phyloP scores from a whole-genome alignment of 2,888 invertebrate genomes.

The Seira ritae region DNA sequence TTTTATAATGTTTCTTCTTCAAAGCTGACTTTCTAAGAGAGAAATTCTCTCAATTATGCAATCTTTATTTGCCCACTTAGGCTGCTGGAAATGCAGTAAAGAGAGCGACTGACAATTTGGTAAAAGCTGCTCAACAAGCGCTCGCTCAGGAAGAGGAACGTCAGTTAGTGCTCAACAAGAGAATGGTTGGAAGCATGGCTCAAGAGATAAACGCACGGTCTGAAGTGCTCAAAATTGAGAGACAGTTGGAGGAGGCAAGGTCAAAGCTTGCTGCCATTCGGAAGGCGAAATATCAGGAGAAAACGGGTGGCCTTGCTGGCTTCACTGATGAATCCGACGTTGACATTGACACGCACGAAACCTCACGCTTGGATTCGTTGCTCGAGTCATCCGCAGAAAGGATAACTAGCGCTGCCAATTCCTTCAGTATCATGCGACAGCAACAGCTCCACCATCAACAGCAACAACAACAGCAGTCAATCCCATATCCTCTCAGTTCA shows the following conservation, averaged over 20 bases:
- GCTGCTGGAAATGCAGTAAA: slow-evolving; percentile 98
- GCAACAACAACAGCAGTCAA: slow-evolving; percentile 38
- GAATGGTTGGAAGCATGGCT: slow-evolving; percentile 97
- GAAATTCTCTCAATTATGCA: too few species aligned
- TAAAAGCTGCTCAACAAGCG: slow-evolving; percentile 94
- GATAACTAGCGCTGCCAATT: slow-evolving; percentile 70
- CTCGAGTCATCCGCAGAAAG: slow-evolving; percentile 72
- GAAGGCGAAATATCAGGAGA: slow-evolving; percentile 91
- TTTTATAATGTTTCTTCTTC: too few species aligned
- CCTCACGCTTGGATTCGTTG: slow-evolving; percentile 70
- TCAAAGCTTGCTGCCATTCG: slow-evolving; percentile 92
- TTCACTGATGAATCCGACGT: slow-evolving; percentile 71
- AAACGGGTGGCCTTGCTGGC: slow-evolving; percentile 78
- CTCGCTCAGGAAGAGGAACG: slow-evolving; percentile 90
- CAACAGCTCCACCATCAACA: slow-evolving; percentile 64
- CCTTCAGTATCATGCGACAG: slow-evolving; percentile 72
- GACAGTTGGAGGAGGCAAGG: slow-evolving; percentile 94
- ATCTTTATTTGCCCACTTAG: slow-evolving; percentile 76
- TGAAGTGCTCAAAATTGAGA: slow-evolving; percentile 94
- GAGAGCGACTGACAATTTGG: slow-evolving; percentile 97
- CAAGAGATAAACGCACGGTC: slow-evolving; percentile 93
- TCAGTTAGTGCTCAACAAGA: slow-evolving; percentile 90
- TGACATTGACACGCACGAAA: slow-evolving; percentile 69
- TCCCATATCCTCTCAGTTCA: slow-evolving; percentile 55
- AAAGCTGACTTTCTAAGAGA: too few species aligned